Evolutionary conservation across 1,140 invertebrate species (phyloP).

Genomic region (Dendrolimus punctatus): DNA sequence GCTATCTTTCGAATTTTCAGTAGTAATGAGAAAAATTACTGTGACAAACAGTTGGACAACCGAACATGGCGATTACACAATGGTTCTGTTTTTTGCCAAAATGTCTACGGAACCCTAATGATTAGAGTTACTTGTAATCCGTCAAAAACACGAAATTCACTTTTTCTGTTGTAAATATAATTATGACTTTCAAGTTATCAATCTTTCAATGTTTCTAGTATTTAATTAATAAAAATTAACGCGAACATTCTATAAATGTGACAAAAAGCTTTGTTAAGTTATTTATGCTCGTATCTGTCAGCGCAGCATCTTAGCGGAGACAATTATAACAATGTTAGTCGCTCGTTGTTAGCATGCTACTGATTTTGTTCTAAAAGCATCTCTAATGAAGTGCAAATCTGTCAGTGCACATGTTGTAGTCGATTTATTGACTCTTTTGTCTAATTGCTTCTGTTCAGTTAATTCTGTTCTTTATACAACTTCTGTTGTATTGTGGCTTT

Average conservation of each 20-base stretch:
- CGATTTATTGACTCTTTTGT: conserved; percentile 34
- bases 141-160: no score
- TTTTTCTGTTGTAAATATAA: no score
- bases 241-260: neutral
- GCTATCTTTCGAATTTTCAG: no score
- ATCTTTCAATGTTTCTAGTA: no score
- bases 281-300: conserved; percentile 54
- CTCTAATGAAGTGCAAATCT: conserved; percentile 55
- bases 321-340: conserved; percentile 60
- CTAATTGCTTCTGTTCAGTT: conserved; percentile 25
- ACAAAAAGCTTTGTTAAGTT: conserved; percentile 28
- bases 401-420: conserved; percentile 33
- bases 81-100: no score
- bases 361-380: conserved; percentile 22
- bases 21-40: no score
- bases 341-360: conserved; percentile 6
- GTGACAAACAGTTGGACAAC: no score
- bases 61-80: no score
- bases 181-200: no score
- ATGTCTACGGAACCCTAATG: no score
- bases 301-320: conserved; percentile 30
- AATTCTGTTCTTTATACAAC: conserved; percentile 21
- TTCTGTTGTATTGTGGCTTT: conserved; percentile 2
- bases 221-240: no score
- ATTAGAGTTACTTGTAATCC: no score